Conservation (phyloP, 2,113 vertebrate species). For the Cheirogaleus medius region DNA sequence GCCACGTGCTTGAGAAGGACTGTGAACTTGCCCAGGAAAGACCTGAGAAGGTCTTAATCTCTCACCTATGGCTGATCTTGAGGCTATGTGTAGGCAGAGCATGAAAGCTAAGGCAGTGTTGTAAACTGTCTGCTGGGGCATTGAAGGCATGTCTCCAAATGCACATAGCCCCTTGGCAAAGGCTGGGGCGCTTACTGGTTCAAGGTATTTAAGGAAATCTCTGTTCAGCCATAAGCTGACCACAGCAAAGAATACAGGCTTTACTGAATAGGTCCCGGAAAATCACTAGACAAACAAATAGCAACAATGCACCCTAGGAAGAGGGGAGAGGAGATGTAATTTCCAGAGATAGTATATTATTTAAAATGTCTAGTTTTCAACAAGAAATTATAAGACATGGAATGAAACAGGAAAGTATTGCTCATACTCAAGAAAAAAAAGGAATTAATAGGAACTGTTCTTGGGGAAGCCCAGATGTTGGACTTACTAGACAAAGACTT, state of each 20-base stretch:
- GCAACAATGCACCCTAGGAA: not conserved
- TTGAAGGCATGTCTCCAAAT: not conserved
- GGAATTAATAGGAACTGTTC: not conserved
- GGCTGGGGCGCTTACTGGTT: not conserved
- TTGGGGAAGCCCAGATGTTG: not conserved
- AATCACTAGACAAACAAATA: not conserved
- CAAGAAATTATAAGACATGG: not conserved
- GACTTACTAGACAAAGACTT: not conserved
- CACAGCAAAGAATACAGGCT: not conserved
- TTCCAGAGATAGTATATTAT: not conserved
- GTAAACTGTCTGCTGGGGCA: not conserved
- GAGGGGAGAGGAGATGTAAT: not conserved
- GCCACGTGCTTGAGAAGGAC: not conserved
- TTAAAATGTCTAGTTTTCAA: not conserved
- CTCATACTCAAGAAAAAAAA: not conserved
- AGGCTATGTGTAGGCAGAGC: not conserved
- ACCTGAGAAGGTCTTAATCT: not conserved
- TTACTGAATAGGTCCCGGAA: not conserved
- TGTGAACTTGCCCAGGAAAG: not conserved
- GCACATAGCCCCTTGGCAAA: not conserved
- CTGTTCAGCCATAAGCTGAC: not conserved
- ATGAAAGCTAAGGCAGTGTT: not conserved
- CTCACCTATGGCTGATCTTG: not conserved
- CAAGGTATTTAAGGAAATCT: not conserved
- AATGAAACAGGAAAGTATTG: not conserved